Evolutionary conservation across 2,113 vertebrate species (phyloP), one percentile per base, ranked within the genome.

Genomic region (Stigmatopora nigra): DNA sequence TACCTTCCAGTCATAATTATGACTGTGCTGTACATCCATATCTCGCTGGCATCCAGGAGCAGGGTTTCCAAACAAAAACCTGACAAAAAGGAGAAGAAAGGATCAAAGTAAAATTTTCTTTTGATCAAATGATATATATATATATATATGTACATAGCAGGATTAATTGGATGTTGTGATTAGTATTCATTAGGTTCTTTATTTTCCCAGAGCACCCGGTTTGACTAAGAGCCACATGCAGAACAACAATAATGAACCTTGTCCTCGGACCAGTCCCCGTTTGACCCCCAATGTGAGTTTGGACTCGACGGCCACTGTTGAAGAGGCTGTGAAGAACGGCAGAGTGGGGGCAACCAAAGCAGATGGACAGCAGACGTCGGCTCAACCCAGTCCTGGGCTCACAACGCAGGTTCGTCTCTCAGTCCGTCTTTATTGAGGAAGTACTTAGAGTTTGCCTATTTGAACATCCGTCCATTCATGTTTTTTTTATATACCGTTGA

Each of bases 1-100:
- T 99, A 99, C 81, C 91, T 99, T 62, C 97, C 97, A 0, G 97
- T 99, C 69, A 90, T 99, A 67, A 99, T 99, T 84, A 99, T 99
- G 97, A 99, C 96, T 0, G 94, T 98, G 71, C 88, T 99, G 9
- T 99, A 99, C 69, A 92, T 99, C 67, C 93, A 99, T 77, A 97
- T 99, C 81, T 99, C 96, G 0, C 84, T 98, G 87, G 97, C 97
- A 71, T 98, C 95, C 67, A 92, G 95, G 75, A 99, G 96, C 87
- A 90, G 96, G 0, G 93, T 99, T 14, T 93, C 93, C 75, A 93
- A 95, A 82, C 94, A 94, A 86, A 94, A 92, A 70, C 91, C 92
- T 0, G 95, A 97, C 63, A 92, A 93, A 66, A 94, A 93, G 63
- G 94, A 98, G 68, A 97, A 94, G 81, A 97, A 93, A 77, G 92